Conservation (phyloP, 2,797 vertebrate genomes). For the Thalassophryne amazonica region DNA sequence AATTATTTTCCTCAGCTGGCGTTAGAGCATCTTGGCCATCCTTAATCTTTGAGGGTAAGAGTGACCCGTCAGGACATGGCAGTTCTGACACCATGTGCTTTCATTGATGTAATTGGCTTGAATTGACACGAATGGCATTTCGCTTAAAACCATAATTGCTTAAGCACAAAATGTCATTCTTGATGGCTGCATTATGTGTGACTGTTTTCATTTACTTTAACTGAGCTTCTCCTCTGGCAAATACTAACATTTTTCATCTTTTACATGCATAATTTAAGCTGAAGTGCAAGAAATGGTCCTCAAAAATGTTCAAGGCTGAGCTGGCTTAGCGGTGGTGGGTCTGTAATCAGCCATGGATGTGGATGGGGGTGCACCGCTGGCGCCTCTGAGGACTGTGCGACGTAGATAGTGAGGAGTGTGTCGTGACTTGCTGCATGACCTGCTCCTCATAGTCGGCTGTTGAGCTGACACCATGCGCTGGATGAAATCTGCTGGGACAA, state of each 20-base stretch:
- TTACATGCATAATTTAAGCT: neutral
- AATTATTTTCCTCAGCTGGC: neutral
- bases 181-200: neutral
- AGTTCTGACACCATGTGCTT: neutral
- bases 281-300: neutral
- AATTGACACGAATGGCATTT: constrained; percentile 7
- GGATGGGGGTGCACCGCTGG: constrained; percentile 18
- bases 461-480: constrained; percentile 40
- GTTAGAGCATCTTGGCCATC: constrained; percentile 13
- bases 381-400: constrained; percentile 43
- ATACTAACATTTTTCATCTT: constrained; percentile 4
- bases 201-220: neutral
- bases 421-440: constrained; percentile 47
- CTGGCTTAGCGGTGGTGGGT: neutral
- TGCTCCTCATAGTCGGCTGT: constrained; percentile 48
- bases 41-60: constrained; percentile 61
- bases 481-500: constrained; percentile 18
- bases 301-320: neutral
- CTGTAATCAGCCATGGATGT: constrained; percentile 32
- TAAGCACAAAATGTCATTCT: constrained; percentile 1
- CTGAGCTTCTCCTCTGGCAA: constrained; percentile 6
- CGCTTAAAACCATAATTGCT: constrained; percentile 13
- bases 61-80: neutral
- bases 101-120: constrained; percentile 6
- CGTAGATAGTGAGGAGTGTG: constrained; percentile 49